Conservation (phyloP, 2,888 invertebrate species). For the Drosophila infuscata region DNA sequence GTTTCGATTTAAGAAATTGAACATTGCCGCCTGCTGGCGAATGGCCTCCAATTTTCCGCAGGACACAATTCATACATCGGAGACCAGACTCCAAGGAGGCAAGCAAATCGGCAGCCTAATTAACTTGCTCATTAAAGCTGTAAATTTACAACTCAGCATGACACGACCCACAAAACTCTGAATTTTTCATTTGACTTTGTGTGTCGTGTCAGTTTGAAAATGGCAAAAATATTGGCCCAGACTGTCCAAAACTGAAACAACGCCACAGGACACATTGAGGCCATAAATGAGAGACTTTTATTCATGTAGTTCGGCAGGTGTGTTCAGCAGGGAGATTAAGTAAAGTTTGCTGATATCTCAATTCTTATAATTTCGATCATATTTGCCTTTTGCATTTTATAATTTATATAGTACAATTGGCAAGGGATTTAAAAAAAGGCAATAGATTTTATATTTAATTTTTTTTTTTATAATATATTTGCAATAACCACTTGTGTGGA, state of each 20-base stretch:
- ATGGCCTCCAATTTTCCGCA: slow-evolving; percentile 47
- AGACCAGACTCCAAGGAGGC: background rate
- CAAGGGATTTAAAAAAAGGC: background rate
- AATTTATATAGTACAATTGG: background rate
- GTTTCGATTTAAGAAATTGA: slow-evolving; percentile 25
- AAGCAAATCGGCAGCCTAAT: slow-evolving; percentile 48
- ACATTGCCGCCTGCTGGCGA: slow-evolving; percentile 32
- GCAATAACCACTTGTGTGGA: too few relatives aligned
- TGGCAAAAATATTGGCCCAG: slow-evolving; percentile 13
- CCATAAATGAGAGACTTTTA: slow-evolving; percentile 10
- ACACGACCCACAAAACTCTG: slow-evolving; percentile 49
- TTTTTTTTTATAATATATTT: too few relatives aligned
- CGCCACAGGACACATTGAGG: background rate
- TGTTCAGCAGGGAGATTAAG: background rate
- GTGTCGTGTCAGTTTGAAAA: slow-evolving; percentile 21
- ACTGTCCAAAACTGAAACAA: background rate
- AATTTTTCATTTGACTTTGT: slow-evolving; percentile 32
- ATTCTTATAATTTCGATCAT: background rate
- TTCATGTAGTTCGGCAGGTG: background rate
- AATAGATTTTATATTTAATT: background rate
- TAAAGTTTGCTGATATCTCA: background rate
- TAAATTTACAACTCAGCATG: slow-evolving; percentile 66
- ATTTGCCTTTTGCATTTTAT: background rate
- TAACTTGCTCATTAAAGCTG: slow-evolving; percentile 67
- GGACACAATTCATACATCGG: slow-evolving; percentile 43